These are phyloP conservation scores for Aspidiotus rigidus DNA, from an alignment of 2,888 invertebrate species.

Conservation along the genomic window DNA sequence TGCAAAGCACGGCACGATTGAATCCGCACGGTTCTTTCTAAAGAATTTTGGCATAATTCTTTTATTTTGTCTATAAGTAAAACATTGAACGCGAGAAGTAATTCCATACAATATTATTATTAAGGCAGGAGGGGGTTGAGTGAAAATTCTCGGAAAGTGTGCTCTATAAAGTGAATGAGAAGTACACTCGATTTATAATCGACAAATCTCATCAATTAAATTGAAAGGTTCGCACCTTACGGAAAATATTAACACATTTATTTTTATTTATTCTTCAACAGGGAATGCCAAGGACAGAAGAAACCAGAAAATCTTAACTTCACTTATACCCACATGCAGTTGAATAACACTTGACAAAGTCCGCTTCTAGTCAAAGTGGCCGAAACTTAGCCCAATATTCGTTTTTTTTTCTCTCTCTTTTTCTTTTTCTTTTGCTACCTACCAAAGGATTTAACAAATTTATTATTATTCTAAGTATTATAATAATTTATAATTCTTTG, in stretches of 20 bases:
- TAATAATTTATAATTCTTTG: neutral
- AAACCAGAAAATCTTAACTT: slow-evolving; percentile 76
- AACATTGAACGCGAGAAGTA: too few species aligned
- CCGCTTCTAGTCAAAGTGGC: slow-evolving; percentile 35
- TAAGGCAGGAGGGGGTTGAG: too few species aligned
- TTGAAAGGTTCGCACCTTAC: slow-evolving; percentile 4
- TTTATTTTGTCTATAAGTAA: too few species aligned
- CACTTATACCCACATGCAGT: slow-evolving; percentile 47
- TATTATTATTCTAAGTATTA: neutral
- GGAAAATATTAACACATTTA: neutral
- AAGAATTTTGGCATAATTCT: too few species aligned
- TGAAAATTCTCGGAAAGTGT: too few species aligned
- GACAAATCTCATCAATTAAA: neutral
- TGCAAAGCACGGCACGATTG: too few species aligned
- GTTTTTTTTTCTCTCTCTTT: neutral
- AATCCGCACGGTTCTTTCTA: too few species aligned
- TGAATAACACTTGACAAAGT: slow-evolving; percentile 39
- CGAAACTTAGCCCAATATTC: slow-evolving; percentile 28
- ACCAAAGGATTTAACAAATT: slow-evolving; percentile 33
- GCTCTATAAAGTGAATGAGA: too few species aligned
- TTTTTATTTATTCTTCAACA: slow-evolving; percentile 41
- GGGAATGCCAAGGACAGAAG: slow-evolving; percentile 77
- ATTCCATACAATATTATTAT: too few species aligned
- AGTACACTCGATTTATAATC: too few species aligned
- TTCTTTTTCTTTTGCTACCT: neutral